phyloP scores from a whole-genome alignment of 92 coral and sea anemone species.

The Hydrozoanthus gracilis region DNA sequence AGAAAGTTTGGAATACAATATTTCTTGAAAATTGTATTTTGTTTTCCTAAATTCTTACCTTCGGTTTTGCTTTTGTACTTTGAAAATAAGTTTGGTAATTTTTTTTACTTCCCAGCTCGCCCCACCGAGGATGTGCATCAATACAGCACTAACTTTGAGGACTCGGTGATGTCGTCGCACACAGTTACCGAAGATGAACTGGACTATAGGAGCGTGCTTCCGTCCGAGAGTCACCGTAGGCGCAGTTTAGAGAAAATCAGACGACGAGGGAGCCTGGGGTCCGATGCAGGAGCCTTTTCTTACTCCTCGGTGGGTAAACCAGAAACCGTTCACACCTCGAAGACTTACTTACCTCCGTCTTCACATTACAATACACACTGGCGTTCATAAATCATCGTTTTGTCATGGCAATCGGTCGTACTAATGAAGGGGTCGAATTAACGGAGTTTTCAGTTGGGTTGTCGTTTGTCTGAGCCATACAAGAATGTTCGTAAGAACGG shows the following conservation, averaged over 20 bases:
- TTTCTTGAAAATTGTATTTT: not conserved
- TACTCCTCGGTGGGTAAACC: constrained; percentile 74
- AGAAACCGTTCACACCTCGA: not conserved
- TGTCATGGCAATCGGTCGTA: no score
- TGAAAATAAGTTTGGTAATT: not conserved
- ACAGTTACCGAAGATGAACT: constrained; percentile 96
- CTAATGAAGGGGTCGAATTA: no score
- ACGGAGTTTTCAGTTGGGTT: no score
- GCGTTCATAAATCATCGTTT: not conserved
- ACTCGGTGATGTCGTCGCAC: constrained; percentile 92
- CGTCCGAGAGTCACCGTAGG: constrained; percentile 93
- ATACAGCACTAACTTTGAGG: constrained; percentile 90
- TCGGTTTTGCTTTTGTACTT: not conserved
- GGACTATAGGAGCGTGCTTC: constrained; percentile 85
- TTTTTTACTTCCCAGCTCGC: constrained; percentile 26
- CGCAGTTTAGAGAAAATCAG: constrained; percentile 77
- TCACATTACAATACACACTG: not conserved
- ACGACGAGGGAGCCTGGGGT: constrained; percentile 70
- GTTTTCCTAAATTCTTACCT: not conserved
- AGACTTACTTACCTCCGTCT: not conserved
- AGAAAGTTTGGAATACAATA: not conserved
- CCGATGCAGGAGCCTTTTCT: constrained; percentile 77
- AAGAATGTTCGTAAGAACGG: no score
- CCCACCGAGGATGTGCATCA: constrained; percentile 65
- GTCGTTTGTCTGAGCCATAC: no score